Evolutionary conservation across 2,888 invertebrate genomes (phyloP).

Genomic region (Folsomia candida): DNA sequence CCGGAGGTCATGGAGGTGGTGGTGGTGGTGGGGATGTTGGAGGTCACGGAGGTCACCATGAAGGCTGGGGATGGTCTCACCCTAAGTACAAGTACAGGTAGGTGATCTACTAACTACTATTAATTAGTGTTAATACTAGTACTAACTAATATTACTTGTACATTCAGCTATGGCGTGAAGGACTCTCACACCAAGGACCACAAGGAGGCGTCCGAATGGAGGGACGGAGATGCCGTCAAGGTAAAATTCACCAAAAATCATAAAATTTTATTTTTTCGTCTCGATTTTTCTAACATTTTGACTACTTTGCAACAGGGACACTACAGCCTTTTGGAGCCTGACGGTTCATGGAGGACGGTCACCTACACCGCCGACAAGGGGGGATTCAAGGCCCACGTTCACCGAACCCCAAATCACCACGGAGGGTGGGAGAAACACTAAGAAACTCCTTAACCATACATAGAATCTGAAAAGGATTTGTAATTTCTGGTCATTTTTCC

Average conservation of each 20-base stretch:
- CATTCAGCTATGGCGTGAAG: conserved; percentile 30
- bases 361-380: conserved; percentile 35
- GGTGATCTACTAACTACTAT: conserved; percentile 8
- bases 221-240: conserved; percentile 36
- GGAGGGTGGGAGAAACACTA: conserved; percentile 4
- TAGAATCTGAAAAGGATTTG: too few species aligned
- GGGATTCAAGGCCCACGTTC: conserved; percentile 37
- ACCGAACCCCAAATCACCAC: conserved; percentile 31
- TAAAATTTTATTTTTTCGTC: conserved; percentile 19
- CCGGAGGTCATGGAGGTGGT: conserved; percentile 17
- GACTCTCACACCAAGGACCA: conserved; percentile 35
- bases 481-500: too few species aligned
- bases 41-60: conserved; percentile 16
- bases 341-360: conserved; percentile 25
- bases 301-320: conserved; percentile 10
- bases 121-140: not conserved
- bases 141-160: not conserved
- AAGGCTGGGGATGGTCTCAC: conserved; percentile 40
- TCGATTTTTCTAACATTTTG: not conserved
- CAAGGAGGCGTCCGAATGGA: conserved; percentile 34
- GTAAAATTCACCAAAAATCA: conserved; percentile 8
- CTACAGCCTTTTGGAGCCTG: conserved; percentile 20
- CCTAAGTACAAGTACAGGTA: conserved; percentile 40
- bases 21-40: conserved; percentile 10
- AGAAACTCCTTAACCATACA: too few species aligned